phyloP scores from a whole-genome alignment of 2,888 invertebrate genomes.

The Listrodromus nycthemerus region DNA sequence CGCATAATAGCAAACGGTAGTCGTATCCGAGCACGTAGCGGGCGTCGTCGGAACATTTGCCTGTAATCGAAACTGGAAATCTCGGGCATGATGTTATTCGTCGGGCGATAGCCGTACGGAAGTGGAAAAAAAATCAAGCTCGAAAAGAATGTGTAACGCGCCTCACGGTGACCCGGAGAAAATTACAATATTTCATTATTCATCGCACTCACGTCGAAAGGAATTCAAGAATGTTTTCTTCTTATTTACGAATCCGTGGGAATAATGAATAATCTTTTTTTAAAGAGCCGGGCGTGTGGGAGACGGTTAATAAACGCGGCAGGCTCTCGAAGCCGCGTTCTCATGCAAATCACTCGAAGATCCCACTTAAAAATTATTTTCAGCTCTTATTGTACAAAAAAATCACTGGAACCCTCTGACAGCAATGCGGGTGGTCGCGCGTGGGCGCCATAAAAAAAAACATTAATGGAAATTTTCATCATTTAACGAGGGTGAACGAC shows the following conservation, averaged over 20 bases:
- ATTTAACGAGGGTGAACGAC: not conserved
- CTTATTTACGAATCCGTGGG: not conserved
- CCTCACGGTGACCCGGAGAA: constrained; percentile 35
- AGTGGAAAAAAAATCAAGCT: not conserved
- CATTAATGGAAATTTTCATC: not conserved
- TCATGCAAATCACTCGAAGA: not conserved
- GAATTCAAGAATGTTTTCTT: no score
- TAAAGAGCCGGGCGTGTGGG: not conserved
- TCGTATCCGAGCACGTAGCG: constrained; percentile 24
- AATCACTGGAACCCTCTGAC: not conserved
- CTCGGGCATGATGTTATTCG: constrained; percentile 50
- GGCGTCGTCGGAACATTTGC: constrained; percentile 41
- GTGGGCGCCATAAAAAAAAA: not conserved
- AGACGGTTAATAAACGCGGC: not conserved
- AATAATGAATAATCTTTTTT: not conserved
- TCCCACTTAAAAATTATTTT: not conserved
- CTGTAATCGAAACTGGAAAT: constrained; percentile 58
- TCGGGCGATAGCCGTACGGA: not conserved
- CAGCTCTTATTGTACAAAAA: not conserved
- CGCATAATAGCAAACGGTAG: constrained; percentile 26
- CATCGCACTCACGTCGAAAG: constrained; percentile 25
- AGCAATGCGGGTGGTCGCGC: not conserved
- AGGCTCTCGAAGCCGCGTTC: not conserved
- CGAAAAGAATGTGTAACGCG: constrained; percentile 11
- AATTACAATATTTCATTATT: constrained; percentile 59